A percentile compares a stretch with the other conserved stretches of the same genome.
Conservation (phyloP, 2,113 vertebrate genomes). For the Eptatretus burgeri region DNA sequence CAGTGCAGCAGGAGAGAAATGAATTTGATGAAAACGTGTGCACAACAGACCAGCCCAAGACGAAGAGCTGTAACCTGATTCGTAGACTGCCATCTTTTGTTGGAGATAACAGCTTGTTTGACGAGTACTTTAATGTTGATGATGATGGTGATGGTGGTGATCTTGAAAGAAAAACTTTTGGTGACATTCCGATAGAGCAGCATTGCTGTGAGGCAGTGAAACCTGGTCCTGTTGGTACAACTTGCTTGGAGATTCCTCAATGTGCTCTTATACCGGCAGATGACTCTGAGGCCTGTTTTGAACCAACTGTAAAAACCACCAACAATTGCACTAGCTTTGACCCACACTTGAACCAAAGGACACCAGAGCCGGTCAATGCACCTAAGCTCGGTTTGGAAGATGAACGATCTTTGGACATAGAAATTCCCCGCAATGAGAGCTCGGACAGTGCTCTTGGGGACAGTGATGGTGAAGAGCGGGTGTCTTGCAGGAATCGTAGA, state of each 20-base stretch:
- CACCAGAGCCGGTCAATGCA: too few relatives aligned
- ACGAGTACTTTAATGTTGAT: slow-evolving; percentile 46
- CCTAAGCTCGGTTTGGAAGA: slow-evolving; percentile 17
- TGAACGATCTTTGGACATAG: slow-evolving; percentile 31
- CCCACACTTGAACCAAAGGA: too few relatives aligned
- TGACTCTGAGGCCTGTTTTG: too few relatives aligned
- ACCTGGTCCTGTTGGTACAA: neutral
- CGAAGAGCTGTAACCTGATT: too few relatives aligned
- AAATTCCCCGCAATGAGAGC: slow-evolving; percentile 95
- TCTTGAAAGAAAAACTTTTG: slow-evolving; percentile 42
- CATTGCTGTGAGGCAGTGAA: neutral
- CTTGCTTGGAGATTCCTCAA: neutral
- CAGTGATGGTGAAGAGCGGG: slow-evolving; percentile 64
- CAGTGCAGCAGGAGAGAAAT: neutral
- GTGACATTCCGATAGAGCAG: slow-evolving; percentile 23
- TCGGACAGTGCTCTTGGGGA: slow-evolving; percentile 88
- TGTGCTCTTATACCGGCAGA: too few relatives aligned
- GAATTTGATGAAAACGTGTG: neutral
- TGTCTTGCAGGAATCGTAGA: slow-evolving; percentile 15
- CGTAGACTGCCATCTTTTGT: slow-evolving; percentile 2
- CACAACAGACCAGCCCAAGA: too few relatives aligned
- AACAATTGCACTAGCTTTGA: too few relatives aligned
- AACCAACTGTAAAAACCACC: too few relatives aligned
- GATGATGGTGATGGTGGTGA: too few relatives aligned
- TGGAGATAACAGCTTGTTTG: slow-evolving; percentile 24